phyloP scores from a whole-genome alignment of 2,888 invertebrate genomes.

The Noctua pronuba region DNA sequence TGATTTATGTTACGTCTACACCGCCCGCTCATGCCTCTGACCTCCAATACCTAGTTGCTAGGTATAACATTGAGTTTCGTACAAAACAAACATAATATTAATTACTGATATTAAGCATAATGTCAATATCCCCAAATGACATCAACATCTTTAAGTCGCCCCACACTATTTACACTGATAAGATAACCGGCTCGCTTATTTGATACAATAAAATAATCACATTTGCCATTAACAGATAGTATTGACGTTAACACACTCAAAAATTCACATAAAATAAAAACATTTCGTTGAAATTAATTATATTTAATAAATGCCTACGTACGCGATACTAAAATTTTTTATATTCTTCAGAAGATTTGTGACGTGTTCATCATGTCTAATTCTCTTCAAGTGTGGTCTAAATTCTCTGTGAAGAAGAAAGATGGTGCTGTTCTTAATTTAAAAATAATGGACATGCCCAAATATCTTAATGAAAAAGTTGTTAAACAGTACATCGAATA shows the following conservation, averaged over 20 bases:
- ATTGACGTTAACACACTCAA: slow-evolving; percentile 2
- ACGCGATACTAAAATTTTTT: too few species aligned
- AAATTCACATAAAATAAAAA: neutral
- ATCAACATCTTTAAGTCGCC: neutral
- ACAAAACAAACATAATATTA: neutral
- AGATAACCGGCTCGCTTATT: slow-evolving; percentile 18
- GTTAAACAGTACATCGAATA: slow-evolving; percentile 54
- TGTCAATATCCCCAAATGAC: neutral
- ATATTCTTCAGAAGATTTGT: slow-evolving; percentile 2
- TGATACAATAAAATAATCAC: neutral
- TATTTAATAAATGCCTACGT: neutral
- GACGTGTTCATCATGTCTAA: slow-evolving; percentile 20
- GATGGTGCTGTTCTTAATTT: slow-evolving; percentile 54
- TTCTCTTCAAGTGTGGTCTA: slow-evolving; percentile 52
- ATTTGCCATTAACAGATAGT: slow-evolving; percentile 9
- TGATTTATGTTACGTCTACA: neutral
- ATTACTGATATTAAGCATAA: neutral
- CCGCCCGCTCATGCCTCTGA: neutral
- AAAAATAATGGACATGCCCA: slow-evolving; percentile 63
- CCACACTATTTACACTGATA: slow-evolving; percentile 24
- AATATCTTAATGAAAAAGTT: slow-evolving; percentile 53
- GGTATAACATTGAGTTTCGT: neutral
- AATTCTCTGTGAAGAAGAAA: slow-evolving; percentile 50
- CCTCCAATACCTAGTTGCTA: neutral
- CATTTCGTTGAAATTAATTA: neutral